Conservation (phyloP, 2,113 vertebrate genomes). For the Meleagris gallopavo region DNA sequence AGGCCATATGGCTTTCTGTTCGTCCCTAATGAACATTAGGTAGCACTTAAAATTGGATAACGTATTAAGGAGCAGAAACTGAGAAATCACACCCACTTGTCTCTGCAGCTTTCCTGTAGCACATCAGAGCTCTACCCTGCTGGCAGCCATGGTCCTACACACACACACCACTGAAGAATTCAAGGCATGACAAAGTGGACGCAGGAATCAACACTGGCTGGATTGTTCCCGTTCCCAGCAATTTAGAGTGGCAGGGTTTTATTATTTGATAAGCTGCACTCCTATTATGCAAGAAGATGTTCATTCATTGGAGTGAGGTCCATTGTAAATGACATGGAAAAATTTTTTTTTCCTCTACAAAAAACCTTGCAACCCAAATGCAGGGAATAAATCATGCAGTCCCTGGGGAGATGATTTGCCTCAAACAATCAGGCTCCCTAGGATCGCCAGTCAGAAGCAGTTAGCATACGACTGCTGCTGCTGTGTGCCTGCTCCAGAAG, state of each 20-base stretch:
- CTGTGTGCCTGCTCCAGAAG: background rate
- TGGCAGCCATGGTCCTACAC: background rate
- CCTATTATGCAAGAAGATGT: background rate
- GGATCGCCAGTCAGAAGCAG: background rate
- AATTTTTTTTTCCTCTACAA: background rate
- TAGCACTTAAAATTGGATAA: slow-evolving; percentile 28
- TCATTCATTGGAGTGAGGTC: slow-evolving; percentile 29
- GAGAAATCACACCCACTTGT: slow-evolving; percentile 58
- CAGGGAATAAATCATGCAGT: slow-evolving; percentile 35
- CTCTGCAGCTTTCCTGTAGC: slow-evolving; percentile 4
- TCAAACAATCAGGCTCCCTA: slow-evolving; percentile 12
- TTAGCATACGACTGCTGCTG: background rate
- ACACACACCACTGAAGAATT: background rate
- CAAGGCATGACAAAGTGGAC: background rate
- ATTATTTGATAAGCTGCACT: slow-evolving; percentile 36
- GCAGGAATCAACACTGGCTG: background rate
- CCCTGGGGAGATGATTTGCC: slow-evolving; percentile 3
- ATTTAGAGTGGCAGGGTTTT: slow-evolving; percentile 29
- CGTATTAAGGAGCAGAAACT: slow-evolving; percentile 38
- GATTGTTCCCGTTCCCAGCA: background rate
- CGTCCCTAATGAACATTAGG: slow-evolving; percentile 46
- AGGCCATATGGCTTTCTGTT: slow-evolving; percentile 70
- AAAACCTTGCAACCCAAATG: background rate
- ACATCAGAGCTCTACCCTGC: background rate
- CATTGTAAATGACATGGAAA: slow-evolving; percentile 18